Base-by-base conservation (phyloP, 2,113 vertebrate species). In the Myiozetetes cayanensis region DNA sequence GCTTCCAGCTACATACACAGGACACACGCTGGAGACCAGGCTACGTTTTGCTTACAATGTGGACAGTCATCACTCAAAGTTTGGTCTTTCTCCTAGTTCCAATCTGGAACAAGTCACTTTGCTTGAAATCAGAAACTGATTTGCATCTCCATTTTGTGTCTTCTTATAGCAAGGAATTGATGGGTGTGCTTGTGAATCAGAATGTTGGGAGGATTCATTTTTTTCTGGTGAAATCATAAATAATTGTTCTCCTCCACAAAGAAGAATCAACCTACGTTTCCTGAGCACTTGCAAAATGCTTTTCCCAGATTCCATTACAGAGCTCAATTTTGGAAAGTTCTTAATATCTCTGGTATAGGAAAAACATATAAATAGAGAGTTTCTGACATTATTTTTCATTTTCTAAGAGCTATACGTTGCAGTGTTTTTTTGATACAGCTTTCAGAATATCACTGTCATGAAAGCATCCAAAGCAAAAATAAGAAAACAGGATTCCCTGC, bases 181-280 rank as follows among this genome's bases (percentile, higher is more conserved):
- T 84, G 88, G 84, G 92, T 93, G 80, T 85, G 73, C 93, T 92
- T 85, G 87, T 96, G 94, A 96, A 91, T 93, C 94, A 96, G 92
- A 94, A 90, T 23, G 53, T 84, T 74, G 68, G 68, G 84, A 96
- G 83, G 92, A 86, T 88, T 93, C 66, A 25, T 92, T 86, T 93
- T 73, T 71, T 91, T 43, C 85, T 77, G 71, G 66, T 93, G 92
- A 94, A 97, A 96, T 95, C 84, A 93, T 94, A 97, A 93, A 96
- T 93, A 88, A 96, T 94, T 94, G 89, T 83, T 94, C 94, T 95
- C 87, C 85, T 94, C 80, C 94, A 93, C 72, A 93, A 87, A 93
- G 83, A 59, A 84, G 79, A 88, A 62, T 16, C 95, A 94, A 85
- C 90, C 91, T 96, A 95, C 67, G 10, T 86, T 92, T 88, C 56